These are phyloP conservation scores for Plutella xylostella DNA, from an alignment of 2,888 invertebrate species.

Conservation along the genomic window DNA sequence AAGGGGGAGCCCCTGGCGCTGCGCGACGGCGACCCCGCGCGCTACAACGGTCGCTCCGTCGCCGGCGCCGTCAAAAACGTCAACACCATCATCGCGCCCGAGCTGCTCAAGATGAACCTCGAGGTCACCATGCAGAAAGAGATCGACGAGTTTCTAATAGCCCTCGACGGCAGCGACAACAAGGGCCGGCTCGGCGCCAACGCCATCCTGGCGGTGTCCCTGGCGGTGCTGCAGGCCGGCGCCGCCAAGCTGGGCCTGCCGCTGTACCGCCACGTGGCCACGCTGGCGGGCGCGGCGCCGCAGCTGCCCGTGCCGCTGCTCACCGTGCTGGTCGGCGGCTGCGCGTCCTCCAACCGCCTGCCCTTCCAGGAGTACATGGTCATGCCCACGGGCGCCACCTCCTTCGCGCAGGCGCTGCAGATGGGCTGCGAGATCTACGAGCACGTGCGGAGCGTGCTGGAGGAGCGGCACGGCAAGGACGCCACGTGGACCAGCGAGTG, in stretches of 20 bases:
- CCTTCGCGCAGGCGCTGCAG: slow-evolving; percentile 96
- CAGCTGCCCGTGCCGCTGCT: slow-evolving; percentile 97
- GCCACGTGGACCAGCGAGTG: slow-evolving; percentile 95
- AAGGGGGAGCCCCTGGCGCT: slow-evolving; percentile 97
- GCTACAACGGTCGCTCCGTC: slow-evolving; percentile 95
- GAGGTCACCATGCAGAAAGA: slow-evolving; percentile 91
- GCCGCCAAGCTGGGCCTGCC: slow-evolving; percentile 93
- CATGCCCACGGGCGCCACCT: slow-evolving; percentile 89
- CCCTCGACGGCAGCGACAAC: slow-evolving; percentile 96
- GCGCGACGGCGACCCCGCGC: slow-evolving; percentile 86
- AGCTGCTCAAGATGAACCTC: slow-evolving; percentile 80
- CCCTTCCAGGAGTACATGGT: slow-evolving; percentile 97
- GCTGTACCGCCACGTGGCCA: slow-evolving; percentile 92
- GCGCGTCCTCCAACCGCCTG: slow-evolving; percentile 94
- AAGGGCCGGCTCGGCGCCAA: slow-evolving; percentile 95
- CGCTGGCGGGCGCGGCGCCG: slow-evolving; percentile 89
- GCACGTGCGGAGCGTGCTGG: slow-evolving; percentile 91
- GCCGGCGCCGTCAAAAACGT: slow-evolving; percentile 90
- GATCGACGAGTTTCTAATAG: slow-evolving; percentile 88
- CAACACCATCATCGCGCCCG: slow-evolving; percentile 84
- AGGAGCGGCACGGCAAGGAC: slow-evolving; percentile 90
- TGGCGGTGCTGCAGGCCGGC: slow-evolving; percentile 97
- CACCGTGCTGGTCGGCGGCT: slow-evolving; percentile 97
- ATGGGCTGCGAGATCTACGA: slow-evolving; percentile 97
- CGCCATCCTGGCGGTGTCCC: slow-evolving; percentile 95